Conservation (phyloP, 2,888 invertebrate genomes). For the Psylliodes chrysocephalus region DNA sequence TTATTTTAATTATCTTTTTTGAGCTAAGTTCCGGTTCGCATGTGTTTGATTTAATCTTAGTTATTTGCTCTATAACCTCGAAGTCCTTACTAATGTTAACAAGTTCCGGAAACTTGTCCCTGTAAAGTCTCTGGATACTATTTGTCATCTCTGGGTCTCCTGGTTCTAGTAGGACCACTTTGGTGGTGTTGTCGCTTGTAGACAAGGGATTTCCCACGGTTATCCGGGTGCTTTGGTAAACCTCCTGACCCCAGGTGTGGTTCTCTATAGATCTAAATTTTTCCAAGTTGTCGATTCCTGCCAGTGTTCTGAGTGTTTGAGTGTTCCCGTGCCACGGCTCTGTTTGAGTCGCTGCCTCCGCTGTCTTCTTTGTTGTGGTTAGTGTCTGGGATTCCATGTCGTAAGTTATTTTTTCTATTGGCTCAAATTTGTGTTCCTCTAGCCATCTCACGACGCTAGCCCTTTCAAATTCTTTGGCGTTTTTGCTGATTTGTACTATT, state of each 20-base stretch:
- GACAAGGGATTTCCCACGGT: conserved; percentile 3
- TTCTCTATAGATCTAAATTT: neutral
- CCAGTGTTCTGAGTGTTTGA: neutral
- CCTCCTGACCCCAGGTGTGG: neutral
- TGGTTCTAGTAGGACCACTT: conserved; percentile 31
- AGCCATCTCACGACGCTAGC: neutral
- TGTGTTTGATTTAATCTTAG: neutral
- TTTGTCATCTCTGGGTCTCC: conserved; percentile 22
- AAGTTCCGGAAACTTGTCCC: conserved; percentile 28
- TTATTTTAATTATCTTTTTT: conserved; percentile 2
- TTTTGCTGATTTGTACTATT: neutral
- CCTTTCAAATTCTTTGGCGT: neutral
- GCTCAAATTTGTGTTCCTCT: neutral
- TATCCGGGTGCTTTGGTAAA: neutral
- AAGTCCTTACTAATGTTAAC: neutral
- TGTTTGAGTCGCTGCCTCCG: neutral
- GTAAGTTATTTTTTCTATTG: conserved; percentile 2
- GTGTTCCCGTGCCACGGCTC: neutral
- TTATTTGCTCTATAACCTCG: neutral
- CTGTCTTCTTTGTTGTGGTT: neutral
- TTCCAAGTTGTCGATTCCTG: neutral
- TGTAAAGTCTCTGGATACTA: conserved; percentile 28
- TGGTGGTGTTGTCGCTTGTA: conserved; percentile 2
- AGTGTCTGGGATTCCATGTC: neutral
- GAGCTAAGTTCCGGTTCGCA: neutral